Evolutionary conservation across 2,797 vertebrate species (phyloP).

Genomic region (Muraenolepis orangiensis): DNA sequence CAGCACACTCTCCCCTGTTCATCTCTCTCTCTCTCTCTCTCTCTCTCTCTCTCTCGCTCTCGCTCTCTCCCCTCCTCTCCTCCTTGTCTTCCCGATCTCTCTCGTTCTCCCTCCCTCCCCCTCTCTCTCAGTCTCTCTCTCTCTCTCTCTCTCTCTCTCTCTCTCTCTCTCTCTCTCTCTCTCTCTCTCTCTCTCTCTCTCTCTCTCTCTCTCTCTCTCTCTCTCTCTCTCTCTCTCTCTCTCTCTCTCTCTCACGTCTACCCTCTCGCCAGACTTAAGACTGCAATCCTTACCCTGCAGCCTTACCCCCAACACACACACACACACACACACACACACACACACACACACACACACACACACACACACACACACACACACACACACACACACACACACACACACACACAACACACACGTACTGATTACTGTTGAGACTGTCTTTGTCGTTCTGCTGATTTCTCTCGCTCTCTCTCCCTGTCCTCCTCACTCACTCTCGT

Average conservation of each 20-base stretch:
- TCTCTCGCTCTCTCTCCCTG: not conserved
- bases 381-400: no score
- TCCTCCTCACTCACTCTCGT: not conserved
- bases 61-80: no score
- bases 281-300: not conserved
- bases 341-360: not conserved
- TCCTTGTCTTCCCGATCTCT: no score
- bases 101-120: not conserved
- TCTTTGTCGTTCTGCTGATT: not conserved
- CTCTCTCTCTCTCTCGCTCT: not conserved
- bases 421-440: not conserved
- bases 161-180: not conserved
- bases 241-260: not conserved
- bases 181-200: not conserved
- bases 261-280: not conserved
- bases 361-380: not conserved
- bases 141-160: no score
- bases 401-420: not conserved
- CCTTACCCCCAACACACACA: not conserved
- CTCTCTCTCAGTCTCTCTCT: no score
- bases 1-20: slow-evolving; percentile 23
- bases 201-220: slow-evolving; percentile 7
- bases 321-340: no score
- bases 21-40: slow-evolving; percentile 16
- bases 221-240: not conserved